These are phyloP conservation scores for Unio delphinus DNA, from an alignment of 2,888 invertebrate species.

Conservation along the genomic window DNA sequence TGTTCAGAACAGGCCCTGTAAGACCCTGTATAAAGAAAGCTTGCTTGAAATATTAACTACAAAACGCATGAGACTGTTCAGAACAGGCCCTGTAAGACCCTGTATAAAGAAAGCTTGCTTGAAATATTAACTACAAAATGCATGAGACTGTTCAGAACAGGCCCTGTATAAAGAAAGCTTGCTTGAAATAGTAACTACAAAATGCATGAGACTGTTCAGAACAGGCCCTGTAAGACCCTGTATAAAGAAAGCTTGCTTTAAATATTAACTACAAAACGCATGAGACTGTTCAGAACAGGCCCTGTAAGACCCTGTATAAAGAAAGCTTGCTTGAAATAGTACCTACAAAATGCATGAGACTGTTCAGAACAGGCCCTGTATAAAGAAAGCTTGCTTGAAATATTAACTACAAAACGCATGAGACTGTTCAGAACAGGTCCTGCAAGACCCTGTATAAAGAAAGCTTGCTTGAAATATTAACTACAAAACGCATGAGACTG, in stretches of 20 bases:
- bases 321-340: too few relatives aligned
- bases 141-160: background rate
- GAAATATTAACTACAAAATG: background rate
- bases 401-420: too few relatives aligned
- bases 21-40: conserved; percentile 11
- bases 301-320: too few relatives aligned
- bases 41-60: background rate
- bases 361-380: background rate
- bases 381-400: conserved; percentile 11
- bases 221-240: too few relatives aligned
- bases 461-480: conserved; percentile 1
- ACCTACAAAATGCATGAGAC: too few relatives aligned
- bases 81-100: background rate
- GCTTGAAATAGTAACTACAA: too few relatives aligned
- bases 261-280: too few relatives aligned
- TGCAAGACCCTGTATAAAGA: conserved; percentile 9
- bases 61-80: background rate
- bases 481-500: background rate
- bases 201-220: background rate
- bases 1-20: background rate
- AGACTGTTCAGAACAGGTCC: too few relatives aligned
- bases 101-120: background rate
- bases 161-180: background rate
- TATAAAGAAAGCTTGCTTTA: too few relatives aligned
- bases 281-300: too few relatives aligned